Evolutionary conservation across 2,113 vertebrate species (phyloP).

Genomic region (Bos taurus): ARS-UCD2.0 NC_037345.1:12090001-12090500

Average conservation of each 20-base stretch:
- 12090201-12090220: neutral
- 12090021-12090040: neutral
- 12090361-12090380: neutral
- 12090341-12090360: neutral
- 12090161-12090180: fast-evolving
- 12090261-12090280: neutral
- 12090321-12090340: neutral
- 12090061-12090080: neutral
- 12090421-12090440: neutral
- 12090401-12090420: neutral
- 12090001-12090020: neutral
- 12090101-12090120: neutral
- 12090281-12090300: neutral
- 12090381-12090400: neutral
- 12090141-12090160: neutral
- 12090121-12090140: neutral
- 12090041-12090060: neutral
- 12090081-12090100: neutral
- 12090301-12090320: neutral
- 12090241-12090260: fast-evolving
- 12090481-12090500: neutral
- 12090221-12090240: neutral
- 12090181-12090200: neutral
- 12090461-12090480: neutral
- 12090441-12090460: neutral